Evolutionary conservation across 2,888 invertebrate genomes (phyloP).

Genomic region (Smittia aterrima): DNA sequence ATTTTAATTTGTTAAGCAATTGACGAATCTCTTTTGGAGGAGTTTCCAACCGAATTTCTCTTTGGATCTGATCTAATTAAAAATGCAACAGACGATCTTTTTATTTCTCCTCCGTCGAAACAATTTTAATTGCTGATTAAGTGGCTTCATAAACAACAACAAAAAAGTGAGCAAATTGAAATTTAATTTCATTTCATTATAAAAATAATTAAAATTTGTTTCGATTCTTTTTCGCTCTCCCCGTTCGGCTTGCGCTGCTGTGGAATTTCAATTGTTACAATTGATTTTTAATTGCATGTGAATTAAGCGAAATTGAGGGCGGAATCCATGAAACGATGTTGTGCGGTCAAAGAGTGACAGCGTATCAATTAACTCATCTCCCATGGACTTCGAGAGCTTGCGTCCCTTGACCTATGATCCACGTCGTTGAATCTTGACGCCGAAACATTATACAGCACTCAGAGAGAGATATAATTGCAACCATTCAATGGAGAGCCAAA

Average conservation of each 20-base stretch:
- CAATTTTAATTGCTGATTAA: conserved; percentile 30
- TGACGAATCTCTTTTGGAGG: too few relatives aligned
- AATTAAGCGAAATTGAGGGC: conserved; percentile 1
- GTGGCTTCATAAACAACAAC: conserved; percentile 12
- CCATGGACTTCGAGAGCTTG: background rate
- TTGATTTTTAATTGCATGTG: conserved; percentile 35
- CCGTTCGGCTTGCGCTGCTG: too few relatives aligned
- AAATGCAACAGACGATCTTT: background rate
- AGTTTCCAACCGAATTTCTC: too few relatives aligned
- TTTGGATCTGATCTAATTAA: background rate
- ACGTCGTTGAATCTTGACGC: background rate
- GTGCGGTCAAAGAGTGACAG: conserved; percentile 17
- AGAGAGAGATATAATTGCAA: conserved; percentile 1
- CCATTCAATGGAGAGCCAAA: conserved; percentile 20
- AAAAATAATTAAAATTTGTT: conserved; percentile 19
- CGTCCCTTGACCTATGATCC: conserved; percentile 21
- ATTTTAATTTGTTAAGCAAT: too few relatives aligned
- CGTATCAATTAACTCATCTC: background rate
- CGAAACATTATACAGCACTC: conserved; percentile 18
- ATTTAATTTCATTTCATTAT: conserved; percentile 33
- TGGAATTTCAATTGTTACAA: conserved; percentile 13
- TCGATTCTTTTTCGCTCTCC: background rate
- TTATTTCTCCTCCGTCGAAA: background rate
- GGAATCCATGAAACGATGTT: background rate
- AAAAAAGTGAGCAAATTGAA: conserved; percentile 25